Evolutionary conservation across 1,140 invertebrate species (phyloP).

Genomic region (Ceratosolen solmsi): DNA sequence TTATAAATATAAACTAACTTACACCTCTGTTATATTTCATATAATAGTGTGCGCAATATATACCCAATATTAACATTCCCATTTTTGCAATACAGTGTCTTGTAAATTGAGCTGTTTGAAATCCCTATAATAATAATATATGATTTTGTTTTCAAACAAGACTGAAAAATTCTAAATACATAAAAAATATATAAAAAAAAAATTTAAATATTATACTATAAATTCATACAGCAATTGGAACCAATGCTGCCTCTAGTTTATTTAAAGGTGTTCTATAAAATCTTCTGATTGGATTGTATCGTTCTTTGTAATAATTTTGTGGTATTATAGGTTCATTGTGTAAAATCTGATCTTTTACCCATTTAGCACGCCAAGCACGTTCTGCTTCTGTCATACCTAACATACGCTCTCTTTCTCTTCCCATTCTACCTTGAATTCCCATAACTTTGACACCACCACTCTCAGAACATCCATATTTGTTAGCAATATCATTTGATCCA

Average conservation of each 20-base stretch:
- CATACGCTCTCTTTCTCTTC: conserved; percentile 82
- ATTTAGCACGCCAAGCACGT: conserved; percentile 86
- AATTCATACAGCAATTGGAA: conserved; percentile 77
- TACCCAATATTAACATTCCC: conserved; percentile 70
- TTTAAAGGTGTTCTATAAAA: conserved; percentile 83
- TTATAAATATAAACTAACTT: conserved; percentile 64
- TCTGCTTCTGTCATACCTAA: conserved; percentile 88
- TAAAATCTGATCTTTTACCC: conserved; percentile 86
- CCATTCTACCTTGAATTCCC: conserved; percentile 82
- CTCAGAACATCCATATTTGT: conserved; percentile 59
- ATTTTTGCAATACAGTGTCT: conserved; percentile 80
- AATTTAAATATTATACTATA: background rate
- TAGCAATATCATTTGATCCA: background rate
- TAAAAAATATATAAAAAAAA: background rate
- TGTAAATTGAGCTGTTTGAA: conserved; percentile 69
- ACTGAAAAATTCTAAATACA: background rate
- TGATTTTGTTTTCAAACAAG: background rate
- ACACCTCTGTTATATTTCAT: conserved; percentile 86
- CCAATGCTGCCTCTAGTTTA: conserved; percentile 74
- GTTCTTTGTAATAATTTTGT: conserved; percentile 77
- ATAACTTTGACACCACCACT: conserved; percentile 81
- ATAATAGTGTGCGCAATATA: conserved; percentile 79
- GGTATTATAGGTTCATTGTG: conserved; percentile 80
- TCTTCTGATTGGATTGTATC: conserved; percentile 85
- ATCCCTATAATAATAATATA: conserved; percentile 1